A percentile compares a stretch with the other conserved stretches of the same genome.
These are phyloP conservation scores for Melanogrammus aeglefinus DNA, from an alignment of 2,797 vertebrate genomes.

Conservation along the genomic window DNA sequence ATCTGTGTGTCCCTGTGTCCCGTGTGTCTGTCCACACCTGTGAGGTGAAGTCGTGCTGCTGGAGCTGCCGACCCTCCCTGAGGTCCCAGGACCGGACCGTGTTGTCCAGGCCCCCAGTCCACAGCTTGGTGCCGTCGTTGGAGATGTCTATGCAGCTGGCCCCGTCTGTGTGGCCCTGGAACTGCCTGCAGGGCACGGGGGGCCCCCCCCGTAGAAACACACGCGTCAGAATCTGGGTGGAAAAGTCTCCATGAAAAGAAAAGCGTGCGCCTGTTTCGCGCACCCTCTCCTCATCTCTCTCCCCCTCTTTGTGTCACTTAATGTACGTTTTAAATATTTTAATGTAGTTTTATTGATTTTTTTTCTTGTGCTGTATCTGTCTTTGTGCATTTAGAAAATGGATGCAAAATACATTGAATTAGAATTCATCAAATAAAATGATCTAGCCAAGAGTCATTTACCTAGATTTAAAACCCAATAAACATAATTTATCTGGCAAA, in stretches of 20 bases:
- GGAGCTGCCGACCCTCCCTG: constrained; percentile 92
- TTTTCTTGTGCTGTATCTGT: too few species aligned
- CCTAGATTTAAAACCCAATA: too few species aligned
- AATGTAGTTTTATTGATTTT: too few species aligned
- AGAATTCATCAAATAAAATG: too few species aligned
- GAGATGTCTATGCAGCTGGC: constrained; percentile 99
- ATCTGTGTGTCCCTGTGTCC: not conserved
- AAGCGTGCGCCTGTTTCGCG: too few species aligned
- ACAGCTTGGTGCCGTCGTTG: constrained; percentile 94
- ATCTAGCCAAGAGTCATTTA: too few species aligned
- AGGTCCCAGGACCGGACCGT: constrained; percentile 97
- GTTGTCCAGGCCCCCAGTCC: constrained; percentile 97
- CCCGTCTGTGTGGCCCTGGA: constrained; percentile 94
- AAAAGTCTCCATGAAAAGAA: not conserved
- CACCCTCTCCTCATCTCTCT: too few species aligned
- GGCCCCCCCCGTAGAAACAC: not conserved
- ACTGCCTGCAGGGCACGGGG: constrained; percentile 75
- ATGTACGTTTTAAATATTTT: too few species aligned
- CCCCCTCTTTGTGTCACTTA: too few species aligned
- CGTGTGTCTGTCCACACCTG: constrained; percentile 74
- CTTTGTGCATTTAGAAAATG: too few species aligned
- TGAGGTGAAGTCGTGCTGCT: constrained; percentile 97
- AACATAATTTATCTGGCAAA: too few species aligned
- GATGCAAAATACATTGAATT: too few species aligned
- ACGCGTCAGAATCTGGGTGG: not conserved